These are phyloP conservation scores for Callionymus lyra DNA, from an alignment of 2,113 vertebrate genomes.

Conservation along the genomic window DNA sequence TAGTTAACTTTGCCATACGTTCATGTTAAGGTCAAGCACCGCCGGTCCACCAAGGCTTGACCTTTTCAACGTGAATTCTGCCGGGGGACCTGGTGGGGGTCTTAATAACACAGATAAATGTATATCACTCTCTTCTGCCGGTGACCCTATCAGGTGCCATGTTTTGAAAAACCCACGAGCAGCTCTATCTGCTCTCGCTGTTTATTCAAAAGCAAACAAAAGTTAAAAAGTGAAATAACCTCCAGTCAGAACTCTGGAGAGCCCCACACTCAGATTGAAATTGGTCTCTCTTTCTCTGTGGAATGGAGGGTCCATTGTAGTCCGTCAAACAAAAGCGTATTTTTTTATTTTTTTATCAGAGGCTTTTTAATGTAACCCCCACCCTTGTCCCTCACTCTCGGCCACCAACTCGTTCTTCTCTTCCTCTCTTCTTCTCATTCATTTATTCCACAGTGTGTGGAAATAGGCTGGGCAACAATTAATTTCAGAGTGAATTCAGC, in stretches of 20 bases:
- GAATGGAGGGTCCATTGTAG: conserved; percentile 66
- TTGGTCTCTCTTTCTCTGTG: conserved; percentile 40
- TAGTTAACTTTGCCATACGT: no score
- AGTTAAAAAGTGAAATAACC: conserved; percentile 47
- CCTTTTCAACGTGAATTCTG: no score
- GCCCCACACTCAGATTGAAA: conserved; percentile 51
- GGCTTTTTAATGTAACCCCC: conserved; percentile 81
- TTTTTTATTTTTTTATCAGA: conserved; percentile 72
- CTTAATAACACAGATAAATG: no score
- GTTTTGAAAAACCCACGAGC: conserved; percentile 15
- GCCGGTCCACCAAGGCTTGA: no score
- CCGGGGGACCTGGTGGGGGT: no score
- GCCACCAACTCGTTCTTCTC: conserved; percentile 77
- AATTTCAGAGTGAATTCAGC: conserved; percentile 99
- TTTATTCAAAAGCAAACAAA: conserved; percentile 42
- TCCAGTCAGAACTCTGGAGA: conserved; percentile 42
- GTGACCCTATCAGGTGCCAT: conserved; percentile 1
- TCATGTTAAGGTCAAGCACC: no score
- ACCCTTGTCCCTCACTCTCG: conserved; percentile 49
- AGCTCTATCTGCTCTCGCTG: conserved; percentile 25
- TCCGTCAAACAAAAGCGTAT: conserved; percentile 90
- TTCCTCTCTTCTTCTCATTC: conserved; percentile 79
- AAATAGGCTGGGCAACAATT: conserved; percentile 99
- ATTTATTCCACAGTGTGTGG: conserved; percentile 96
- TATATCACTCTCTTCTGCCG: background rate